Conservation (phyloP, 2,888 invertebrate species). For the Lasioglossum villosulum region DNA sequence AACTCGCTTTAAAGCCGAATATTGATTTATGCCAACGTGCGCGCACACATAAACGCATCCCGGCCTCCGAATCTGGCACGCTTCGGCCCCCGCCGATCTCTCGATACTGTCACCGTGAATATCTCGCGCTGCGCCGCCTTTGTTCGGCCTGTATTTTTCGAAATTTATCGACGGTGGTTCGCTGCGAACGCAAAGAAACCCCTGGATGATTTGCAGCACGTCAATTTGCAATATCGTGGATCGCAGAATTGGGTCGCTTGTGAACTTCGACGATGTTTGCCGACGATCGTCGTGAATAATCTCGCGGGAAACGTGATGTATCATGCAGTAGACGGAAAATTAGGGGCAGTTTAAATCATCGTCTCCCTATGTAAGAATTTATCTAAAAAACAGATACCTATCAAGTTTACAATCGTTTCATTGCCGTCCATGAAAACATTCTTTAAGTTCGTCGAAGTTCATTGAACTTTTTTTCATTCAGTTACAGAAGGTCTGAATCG, state of each 20-base stretch:
- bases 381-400: neutral
- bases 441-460: neutral
- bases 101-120: conserved; percentile 9
- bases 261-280: neutral
- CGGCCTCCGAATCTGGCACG: conserved; percentile 51
- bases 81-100: conserved; percentile 27
- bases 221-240: neutral
- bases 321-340: neutral
- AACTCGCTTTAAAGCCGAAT: conserved; percentile 47
- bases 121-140: neutral
- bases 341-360: neutral
- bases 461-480: neutral
- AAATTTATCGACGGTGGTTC: conserved; percentile 7
- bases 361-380: neutral
- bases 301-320: neutral
- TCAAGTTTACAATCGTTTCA: neutral
- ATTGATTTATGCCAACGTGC: conserved; percentile 44
- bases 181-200: neutral
- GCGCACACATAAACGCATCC: conserved; percentile 42
- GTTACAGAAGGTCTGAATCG: neutral
- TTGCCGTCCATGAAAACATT: neutral
- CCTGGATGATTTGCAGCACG: neutral
- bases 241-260: neutral
- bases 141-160: conserved; percentile 2
- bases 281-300: neutral